Evolutionary conservation across 2,797 vertebrate genomes (phyloP).

Genomic region (Anabacerthia variegaticeps): DNA sequence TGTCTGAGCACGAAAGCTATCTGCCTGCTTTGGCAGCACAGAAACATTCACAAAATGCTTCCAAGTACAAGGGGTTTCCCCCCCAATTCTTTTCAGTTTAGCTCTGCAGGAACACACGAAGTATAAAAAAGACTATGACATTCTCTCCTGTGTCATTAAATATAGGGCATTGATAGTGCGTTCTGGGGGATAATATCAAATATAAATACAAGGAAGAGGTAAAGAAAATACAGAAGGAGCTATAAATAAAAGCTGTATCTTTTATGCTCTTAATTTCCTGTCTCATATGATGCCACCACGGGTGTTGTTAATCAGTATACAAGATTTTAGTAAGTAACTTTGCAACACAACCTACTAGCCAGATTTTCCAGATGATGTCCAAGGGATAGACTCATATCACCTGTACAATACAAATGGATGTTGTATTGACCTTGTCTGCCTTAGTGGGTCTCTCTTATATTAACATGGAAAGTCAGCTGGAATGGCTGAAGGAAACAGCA

Average conservation of each 20-base stretch:
- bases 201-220: neutral
- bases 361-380: neutral
- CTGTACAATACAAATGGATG: neutral
- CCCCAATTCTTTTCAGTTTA: neutral
- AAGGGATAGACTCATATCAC: neutral
- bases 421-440: neutral
- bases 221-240: neutral
- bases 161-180: neutral
- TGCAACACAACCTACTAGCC: neutral
- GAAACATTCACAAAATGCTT: constrained; percentile 15
- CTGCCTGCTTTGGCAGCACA: constrained; percentile 28
- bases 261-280: neutral
- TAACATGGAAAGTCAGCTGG: accelerated
- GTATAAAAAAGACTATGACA: neutral
- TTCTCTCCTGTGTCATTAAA: neutral
- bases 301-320: neutral
- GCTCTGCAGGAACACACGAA: neutral
- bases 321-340: neutral
- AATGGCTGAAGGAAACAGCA: neutral
- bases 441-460: neutral
- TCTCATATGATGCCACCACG: neutral
- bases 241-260: neutral
- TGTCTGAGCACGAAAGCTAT: constrained; percentile 15
- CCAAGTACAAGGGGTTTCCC: neutral
- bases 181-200: neutral